These are phyloP conservation scores for Dryadula phaetusa DNA, from an alignment of 2,888 invertebrate genomes.

Conservation along the genomic window DNA sequence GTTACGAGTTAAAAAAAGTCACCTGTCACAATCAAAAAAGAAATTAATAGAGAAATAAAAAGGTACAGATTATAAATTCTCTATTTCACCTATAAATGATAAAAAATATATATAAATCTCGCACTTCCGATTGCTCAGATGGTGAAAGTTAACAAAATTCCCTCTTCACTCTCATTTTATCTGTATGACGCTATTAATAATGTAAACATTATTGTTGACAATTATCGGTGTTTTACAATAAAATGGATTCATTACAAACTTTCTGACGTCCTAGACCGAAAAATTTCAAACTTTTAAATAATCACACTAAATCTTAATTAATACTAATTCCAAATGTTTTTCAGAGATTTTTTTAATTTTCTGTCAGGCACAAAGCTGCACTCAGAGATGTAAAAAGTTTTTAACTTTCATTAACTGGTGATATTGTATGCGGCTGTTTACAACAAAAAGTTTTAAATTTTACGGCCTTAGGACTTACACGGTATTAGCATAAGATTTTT, in stretches of 20 bases:
- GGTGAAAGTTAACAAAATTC: neutral
- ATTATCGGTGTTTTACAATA: neutral
- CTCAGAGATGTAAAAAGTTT: neutral
- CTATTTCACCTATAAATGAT: neutral
- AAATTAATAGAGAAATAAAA: neutral
- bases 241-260: neutral
- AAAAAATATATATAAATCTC: neutral
- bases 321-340: slow-evolving; percentile 3
- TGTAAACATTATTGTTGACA: neutral
- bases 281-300: neutral
- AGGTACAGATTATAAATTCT: neutral
- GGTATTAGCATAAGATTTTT: slow-evolving; percentile 5
- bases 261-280: slow-evolving; percentile 17
- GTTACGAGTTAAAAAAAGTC: neutral
- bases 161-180: neutral
- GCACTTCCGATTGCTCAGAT: neutral
- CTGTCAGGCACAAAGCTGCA: neutral
- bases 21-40: neutral
- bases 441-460: neutral
- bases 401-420: neutral
- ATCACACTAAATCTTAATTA: neutral
- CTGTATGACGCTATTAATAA: neutral
- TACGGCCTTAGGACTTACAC: slow-evolving; percentile 10
- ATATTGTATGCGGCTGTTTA: neutral
- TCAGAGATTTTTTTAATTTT: neutral